Evolutionary conservation across 2,888 invertebrate species (phyloP).

Genomic region (Agonopterix arenella): DNA sequence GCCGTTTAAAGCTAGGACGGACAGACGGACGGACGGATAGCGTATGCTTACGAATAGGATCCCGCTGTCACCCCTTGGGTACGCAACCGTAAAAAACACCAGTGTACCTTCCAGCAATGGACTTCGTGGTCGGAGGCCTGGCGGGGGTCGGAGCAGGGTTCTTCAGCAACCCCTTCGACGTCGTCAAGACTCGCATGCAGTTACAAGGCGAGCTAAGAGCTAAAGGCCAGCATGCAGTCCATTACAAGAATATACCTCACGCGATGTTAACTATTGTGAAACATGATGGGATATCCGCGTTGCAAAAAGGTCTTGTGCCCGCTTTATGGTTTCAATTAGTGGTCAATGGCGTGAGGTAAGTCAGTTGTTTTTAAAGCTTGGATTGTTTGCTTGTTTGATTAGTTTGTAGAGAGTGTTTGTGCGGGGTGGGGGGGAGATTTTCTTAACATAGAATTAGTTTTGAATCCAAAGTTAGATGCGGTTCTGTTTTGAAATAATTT

Average conservation of each 20-base stretch:
- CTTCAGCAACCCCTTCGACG: conserved; percentile 93
- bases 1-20: too few species aligned
- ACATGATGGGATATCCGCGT: conserved; percentile 85
- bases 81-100: too few species aligned
- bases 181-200: conserved; percentile 92
- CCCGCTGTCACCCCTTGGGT: too few species aligned
- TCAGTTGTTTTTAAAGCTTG: neutral
- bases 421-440: too few species aligned
- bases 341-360: conserved; percentile 77
- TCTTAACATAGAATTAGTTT: too few species aligned
- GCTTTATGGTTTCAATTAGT: conserved; percentile 89
- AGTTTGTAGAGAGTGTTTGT: too few species aligned
- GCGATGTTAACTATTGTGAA: conserved; percentile 85
- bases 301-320: conserved; percentile 88
- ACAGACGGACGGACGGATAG: too few species aligned
- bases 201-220: conserved; percentile 88
- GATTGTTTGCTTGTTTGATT: neutral
- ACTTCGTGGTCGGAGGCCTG: conserved; percentile 85
- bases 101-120: conserved; percentile 59
- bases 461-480: too few species aligned
- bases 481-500: too few species aligned
- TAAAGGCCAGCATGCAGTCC: conserved; percentile 76
- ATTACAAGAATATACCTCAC: conserved; percentile 87
- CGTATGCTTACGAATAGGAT: too few species aligned
- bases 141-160: conserved; percentile 87